These are phyloP conservation scores for Cryptomyrus ogoouensis DNA, from an alignment of 2,113 vertebrate genomes.

Conservation along the genomic window DNA sequence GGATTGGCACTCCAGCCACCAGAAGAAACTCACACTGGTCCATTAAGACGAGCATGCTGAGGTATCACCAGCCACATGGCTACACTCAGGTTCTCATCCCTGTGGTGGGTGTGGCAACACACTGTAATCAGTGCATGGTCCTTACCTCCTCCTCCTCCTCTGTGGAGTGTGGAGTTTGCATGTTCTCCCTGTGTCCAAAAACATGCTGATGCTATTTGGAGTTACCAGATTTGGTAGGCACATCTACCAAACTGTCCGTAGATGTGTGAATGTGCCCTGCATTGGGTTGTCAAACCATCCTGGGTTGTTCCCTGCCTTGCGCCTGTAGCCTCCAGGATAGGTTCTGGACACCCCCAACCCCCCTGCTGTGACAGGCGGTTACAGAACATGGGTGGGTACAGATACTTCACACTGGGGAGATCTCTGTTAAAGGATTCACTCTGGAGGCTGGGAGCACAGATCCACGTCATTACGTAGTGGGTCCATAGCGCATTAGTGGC, in stretches of 20 bases:
- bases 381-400: not conserved
- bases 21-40: too few relatives aligned
- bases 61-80: too few relatives aligned
- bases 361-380: not conserved
- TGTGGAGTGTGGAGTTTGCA: too few relatives aligned
- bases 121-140: too few relatives aligned
- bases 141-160: too few relatives aligned
- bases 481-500: not conserved
- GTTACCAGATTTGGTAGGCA: not conserved
- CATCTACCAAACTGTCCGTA: too few relatives aligned
- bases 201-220: not conserved
- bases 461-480: not conserved
- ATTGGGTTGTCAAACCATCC: not conserved
- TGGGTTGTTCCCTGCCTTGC: not conserved
- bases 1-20: too few relatives aligned
- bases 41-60: too few relatives aligned
- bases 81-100: too few relatives aligned
- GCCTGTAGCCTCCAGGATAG: not conserved
- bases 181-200: not conserved
- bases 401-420: not conserved
- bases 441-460: not conserved
- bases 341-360: not conserved
- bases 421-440: not conserved
- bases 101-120: too few relatives aligned
- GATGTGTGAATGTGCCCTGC: not conserved